phyloP scores from a whole-genome alignment of 1,140 invertebrate genomes.

The Drosophila sulfurigaster region DNA sequence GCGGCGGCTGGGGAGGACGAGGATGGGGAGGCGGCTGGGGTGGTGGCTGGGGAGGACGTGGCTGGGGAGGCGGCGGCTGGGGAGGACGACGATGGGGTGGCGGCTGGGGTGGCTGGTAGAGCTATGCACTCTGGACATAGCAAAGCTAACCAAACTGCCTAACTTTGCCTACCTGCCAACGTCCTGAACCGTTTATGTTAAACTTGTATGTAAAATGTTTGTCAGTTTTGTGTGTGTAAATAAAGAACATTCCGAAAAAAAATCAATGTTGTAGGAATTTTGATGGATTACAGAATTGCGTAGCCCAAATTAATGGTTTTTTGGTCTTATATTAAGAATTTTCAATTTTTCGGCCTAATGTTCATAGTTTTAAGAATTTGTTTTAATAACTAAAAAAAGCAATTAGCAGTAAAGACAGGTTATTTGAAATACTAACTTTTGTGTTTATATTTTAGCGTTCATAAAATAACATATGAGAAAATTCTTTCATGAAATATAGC shows the following conservation, averaged over 20 bases:
- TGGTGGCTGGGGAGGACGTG: background rate
- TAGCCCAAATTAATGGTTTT: no score
- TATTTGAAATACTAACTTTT: no score
- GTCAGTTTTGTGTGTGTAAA: slow-evolving; percentile 26
- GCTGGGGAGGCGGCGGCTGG: slow-evolving; percentile 15
- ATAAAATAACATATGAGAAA: no score
- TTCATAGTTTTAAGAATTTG: no score
- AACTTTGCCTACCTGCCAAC: background rate
- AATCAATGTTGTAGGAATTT: no score
- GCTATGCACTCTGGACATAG: background rate
- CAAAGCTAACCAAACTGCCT: slow-evolving; percentile 4
- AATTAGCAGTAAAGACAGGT: no score
- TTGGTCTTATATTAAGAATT: no score
- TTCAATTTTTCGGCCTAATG: no score
- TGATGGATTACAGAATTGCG: no score
- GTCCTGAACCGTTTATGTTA: background rate
- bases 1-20: background rate
- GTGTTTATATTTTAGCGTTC: no score
- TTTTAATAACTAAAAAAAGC: no score
- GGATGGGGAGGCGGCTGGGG: slow-evolving; percentile 4
- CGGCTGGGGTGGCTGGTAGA: slow-evolving; percentile 20
- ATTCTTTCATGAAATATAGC: no score
- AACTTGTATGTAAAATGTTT: background rate
- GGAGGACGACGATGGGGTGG: slow-evolving; percentile 1
- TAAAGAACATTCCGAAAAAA: slow-evolving; percentile 30